phyloP scores from a whole-genome alignment of 2,797 vertebrate species.

The Carcharodon carcharias region DNA sequence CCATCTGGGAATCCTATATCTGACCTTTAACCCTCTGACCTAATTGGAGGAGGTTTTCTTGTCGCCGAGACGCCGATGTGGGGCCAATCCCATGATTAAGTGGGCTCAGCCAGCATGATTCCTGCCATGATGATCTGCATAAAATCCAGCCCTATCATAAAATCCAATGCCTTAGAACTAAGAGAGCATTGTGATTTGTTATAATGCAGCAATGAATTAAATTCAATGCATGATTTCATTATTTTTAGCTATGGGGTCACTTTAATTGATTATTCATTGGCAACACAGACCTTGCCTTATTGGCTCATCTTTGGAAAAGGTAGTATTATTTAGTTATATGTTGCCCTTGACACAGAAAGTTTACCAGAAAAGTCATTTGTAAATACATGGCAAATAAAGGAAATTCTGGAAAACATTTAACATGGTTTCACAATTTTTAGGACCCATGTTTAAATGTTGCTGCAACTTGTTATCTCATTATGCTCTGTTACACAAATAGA shows the following conservation, averaged over 20 bases:
- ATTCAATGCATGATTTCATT: not conserved
- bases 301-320: not conserved
- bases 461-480: not conserved
- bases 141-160: not conserved
- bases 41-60: not conserved
- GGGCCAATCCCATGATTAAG: too few species aligned
- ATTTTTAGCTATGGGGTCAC: not conserved
- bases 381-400: not conserved
- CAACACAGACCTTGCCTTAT: not conserved
- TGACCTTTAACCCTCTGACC: too few species aligned
- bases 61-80: not conserved
- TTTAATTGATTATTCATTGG: not conserved
- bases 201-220: not conserved
- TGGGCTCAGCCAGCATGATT: too few species aligned
- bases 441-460: not conserved
- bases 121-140: too few species aligned
- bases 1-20: too few species aligned
- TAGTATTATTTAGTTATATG: not conserved
- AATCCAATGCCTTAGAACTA: not conserved
- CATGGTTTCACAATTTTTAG: not conserved
- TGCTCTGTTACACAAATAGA: not conserved
- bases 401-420: not conserved
- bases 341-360: not conserved
- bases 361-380: not conserved
- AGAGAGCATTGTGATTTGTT: not conserved